phyloP scores from a whole-genome alignment of 64 coral and sea anemone genomes.

The Montipora capricornis region DNA sequence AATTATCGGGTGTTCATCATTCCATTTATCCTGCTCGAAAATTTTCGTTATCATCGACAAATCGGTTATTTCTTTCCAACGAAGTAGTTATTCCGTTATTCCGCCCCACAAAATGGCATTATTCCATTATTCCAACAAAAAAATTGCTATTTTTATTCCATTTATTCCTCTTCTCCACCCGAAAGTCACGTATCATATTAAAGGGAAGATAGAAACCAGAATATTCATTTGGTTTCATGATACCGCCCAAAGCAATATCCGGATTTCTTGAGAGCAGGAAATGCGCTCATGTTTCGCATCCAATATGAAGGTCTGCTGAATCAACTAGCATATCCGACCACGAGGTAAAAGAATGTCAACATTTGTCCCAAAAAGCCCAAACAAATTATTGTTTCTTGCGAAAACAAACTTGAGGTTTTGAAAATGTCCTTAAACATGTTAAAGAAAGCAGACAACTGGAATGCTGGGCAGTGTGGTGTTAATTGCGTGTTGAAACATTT shows the following conservation, averaged over 20 bases:
- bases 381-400: background rate
- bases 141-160: no score
- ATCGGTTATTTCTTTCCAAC: no score
- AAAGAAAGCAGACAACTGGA: background rate
- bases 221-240: background rate
- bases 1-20: no score
- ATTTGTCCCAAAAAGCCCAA: background rate
- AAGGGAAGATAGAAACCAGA: background rate
- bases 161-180: no score
- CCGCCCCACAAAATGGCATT: no score
- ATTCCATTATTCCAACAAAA: no score
- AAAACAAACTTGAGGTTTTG: constrained; percentile 32
- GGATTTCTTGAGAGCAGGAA: background rate
- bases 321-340: background rate
- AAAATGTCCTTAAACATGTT: background rate
- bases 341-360: background rate
- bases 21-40: no score
- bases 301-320: background rate
- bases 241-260: background rate
- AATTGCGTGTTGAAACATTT: background rate
- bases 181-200: background rate
- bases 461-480: background rate
- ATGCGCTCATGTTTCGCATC: background rate
- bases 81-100: no score
- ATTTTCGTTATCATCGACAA: no score